Evolutionary conservation across 1,140 invertebrate genomes (phyloP).

Genomic region (Colletes latitarsis): DNA sequence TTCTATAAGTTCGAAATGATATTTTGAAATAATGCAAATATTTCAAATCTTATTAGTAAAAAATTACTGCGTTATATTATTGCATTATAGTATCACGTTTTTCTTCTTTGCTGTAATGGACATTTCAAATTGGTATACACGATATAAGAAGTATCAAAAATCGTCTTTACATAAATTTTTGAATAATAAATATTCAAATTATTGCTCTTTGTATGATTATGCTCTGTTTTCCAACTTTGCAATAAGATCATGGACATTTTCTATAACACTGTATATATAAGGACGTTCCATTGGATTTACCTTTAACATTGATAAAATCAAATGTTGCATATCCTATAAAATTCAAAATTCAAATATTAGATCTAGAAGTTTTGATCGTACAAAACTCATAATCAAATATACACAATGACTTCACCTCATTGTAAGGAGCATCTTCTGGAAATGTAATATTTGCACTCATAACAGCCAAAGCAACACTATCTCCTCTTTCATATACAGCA

Average conservation of each 20-base stretch:
- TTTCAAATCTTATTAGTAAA: neutral
- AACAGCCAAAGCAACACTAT: slow-evolving; percentile 93
- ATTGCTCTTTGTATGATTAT: slow-evolving; percentile 64
- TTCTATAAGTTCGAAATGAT: neutral
- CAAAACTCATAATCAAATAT: neutral
- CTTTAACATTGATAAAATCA: slow-evolving; percentile 87
- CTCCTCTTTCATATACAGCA: slow-evolving; percentile 91
- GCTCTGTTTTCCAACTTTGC: slow-evolving; percentile 81
- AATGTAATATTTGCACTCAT: slow-evolving; percentile 89
- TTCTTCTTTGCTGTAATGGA: neutral
- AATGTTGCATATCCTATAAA: slow-evolving; percentile 86
- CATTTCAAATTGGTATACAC: neutral
- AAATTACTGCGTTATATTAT: neutral
- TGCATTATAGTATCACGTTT: slow-evolving; percentile 2
- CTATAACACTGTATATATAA: slow-evolving; percentile 86
- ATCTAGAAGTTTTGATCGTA: neutral
- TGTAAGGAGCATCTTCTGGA: slow-evolving; percentile 86
- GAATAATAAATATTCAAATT: slow-evolving; percentile 25
- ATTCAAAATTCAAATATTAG: neutral
- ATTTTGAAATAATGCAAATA: neutral
- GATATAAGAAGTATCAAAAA: slow-evolving; percentile 23
- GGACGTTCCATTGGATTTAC: slow-evolving; percentile 89
- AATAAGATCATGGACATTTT: slow-evolving; percentile 83
- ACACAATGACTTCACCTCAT: slow-evolving; percentile 79
- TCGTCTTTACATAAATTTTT: slow-evolving; percentile 19